Percentiles rank a stretch among this genome's conserved stretches.
phyloP scores from a whole-genome alignment of 2,113 vertebrate species.

The Tragelaphus scriptus region DNA sequence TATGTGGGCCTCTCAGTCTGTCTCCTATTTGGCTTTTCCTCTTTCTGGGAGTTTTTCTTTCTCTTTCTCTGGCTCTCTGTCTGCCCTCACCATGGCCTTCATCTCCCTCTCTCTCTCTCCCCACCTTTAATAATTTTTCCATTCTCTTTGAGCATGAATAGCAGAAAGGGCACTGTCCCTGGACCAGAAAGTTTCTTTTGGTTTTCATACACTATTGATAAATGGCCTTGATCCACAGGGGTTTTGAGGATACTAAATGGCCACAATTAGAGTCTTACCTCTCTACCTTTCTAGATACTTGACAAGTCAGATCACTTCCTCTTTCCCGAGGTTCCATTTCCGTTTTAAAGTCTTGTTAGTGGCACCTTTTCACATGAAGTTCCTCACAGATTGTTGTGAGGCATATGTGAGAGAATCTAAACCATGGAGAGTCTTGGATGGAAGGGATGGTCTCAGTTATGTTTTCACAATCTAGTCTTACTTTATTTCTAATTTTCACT shows the following conservation, averaged over 20 bases:
- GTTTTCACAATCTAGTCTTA: neutral
- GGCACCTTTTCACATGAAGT: neutral
- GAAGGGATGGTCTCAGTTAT: neutral
- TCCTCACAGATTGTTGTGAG: neutral
- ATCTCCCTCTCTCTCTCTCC: neutral
- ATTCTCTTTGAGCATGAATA: neutral
- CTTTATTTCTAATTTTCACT: neutral
- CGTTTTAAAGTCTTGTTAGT: neutral
- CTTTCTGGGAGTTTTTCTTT: neutral
- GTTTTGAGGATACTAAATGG: neutral
- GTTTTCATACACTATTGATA: neutral
- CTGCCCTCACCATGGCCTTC: neutral
- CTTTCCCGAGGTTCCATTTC: neutral
- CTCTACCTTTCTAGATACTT: neutral
- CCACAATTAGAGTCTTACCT: neutral
- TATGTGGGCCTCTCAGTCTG: neutral
- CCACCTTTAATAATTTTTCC: neutral
- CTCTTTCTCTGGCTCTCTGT: neutral
- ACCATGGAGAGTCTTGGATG: neutral
- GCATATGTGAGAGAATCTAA: neutral
- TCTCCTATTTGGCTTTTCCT: neutral
- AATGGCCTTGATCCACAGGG: neutral
- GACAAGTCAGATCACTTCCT: neutral
- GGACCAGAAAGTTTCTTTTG: neutral
- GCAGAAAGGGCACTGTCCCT: neutral